phyloP scores from a whole-genome alignment of 2,113 vertebrate species.

The Caloenas nicobarica region DNA sequence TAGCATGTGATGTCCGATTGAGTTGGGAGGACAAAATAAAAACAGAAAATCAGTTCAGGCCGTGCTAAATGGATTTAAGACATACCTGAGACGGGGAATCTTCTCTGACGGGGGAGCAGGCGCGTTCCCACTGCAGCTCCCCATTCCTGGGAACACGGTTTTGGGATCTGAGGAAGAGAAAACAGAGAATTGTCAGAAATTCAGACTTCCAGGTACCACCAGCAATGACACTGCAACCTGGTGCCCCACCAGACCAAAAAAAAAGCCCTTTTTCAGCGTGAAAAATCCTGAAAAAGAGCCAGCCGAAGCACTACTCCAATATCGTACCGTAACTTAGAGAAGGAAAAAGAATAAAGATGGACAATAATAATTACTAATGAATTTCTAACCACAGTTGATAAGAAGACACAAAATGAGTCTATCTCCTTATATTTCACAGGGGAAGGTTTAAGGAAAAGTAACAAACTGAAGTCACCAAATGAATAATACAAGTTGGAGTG shows the following conservation, averaged over 20 bases:
- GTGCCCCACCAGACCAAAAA: background rate
- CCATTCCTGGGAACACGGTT: accelerated
- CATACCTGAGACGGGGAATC: background rate
- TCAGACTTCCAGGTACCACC: background rate
- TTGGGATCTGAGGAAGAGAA: background rate
- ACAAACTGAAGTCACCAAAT: background rate
- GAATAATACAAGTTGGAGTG: background rate
- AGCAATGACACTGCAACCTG: background rate
- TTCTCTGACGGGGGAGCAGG: background rate
- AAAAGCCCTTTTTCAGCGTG: background rate
- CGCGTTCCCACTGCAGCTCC: background rate
- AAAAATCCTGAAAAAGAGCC: background rate
- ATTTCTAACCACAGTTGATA: background rate
- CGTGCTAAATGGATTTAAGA: background rate
- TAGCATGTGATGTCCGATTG: no score
- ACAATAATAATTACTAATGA: background rate
- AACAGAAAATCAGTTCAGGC: background rate
- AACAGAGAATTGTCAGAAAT: background rate
- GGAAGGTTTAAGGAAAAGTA: background rate
- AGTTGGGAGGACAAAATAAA: background rate
- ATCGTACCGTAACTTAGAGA: background rate
- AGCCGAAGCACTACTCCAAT: background rate
- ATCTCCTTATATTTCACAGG: background rate
- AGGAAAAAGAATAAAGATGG: background rate
- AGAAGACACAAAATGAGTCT: background rate